These are phyloP conservation scores for Rhadina sibilatrix DNA, from an alignment of 2,113 vertebrate species.

Conservation along the genomic window DNA sequence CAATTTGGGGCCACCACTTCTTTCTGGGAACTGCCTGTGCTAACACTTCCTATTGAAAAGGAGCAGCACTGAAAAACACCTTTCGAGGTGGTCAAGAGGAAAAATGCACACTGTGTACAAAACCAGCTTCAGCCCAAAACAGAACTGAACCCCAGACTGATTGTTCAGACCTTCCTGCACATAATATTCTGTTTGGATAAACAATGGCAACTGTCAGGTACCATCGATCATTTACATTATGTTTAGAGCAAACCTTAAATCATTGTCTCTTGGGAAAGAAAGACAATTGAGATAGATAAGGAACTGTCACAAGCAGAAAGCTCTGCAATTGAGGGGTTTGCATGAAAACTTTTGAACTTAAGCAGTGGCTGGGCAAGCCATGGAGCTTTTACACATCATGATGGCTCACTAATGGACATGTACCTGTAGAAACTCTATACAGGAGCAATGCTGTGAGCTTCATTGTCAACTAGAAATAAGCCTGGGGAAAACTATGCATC, in stretches of 20 bases:
- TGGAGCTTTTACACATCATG: background rate
- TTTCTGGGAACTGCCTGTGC: background rate
- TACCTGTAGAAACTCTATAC: background rate
- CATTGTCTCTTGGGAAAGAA: slow-evolving; percentile 69
- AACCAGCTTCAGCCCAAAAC: slow-evolving; percentile 47
- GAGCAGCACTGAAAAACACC: background rate
- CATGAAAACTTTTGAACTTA: slow-evolving; percentile 31
- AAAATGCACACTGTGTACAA: slow-evolving; percentile 25
- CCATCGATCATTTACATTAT: slow-evolving; percentile 66
- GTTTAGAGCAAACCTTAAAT: slow-evolving; percentile 68
- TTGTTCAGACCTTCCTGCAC: slow-evolving; percentile 51
- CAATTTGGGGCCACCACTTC: background rate
- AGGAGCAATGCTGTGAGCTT: background rate
- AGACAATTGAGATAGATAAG: slow-evolving; percentile 71
- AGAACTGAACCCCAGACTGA: slow-evolving; percentile 51
- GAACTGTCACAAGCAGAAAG: slow-evolving; percentile 57
- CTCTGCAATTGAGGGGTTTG: slow-evolving; percentile 46
- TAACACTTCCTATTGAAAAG: background rate
- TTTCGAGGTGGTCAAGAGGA: slow-evolving; percentile 20
- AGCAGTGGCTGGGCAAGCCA: background rate
- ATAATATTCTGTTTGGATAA: slow-evolving; percentile 43
- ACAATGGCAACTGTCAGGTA: slow-evolving; percentile 70
- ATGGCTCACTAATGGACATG: background rate
- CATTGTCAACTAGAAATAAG: background rate
- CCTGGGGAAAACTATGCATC: background rate